Percentiles rank a stretch among this genome's conserved stretches.
Conservation (phyloP, 2,113 vertebrate species). For the Illadopsis cleaveri region DNA sequence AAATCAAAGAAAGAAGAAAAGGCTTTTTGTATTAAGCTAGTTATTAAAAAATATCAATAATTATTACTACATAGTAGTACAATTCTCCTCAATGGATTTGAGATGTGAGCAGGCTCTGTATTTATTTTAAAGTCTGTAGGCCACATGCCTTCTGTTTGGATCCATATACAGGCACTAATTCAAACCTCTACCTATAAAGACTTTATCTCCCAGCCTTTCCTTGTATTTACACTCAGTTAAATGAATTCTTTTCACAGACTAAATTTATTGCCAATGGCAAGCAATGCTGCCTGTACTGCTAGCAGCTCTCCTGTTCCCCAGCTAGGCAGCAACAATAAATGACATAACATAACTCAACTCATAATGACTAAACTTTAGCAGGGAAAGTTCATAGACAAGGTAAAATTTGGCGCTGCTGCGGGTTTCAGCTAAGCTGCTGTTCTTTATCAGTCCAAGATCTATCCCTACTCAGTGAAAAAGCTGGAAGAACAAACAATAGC, state of each 20-base stretch:
- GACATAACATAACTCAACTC: not conserved
- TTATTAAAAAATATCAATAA: not conserved
- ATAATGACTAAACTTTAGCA: not conserved
- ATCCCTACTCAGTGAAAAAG: not conserved
- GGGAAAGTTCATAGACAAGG: not conserved
- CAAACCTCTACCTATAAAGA: not conserved
- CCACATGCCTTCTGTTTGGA: not conserved
- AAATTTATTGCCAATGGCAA: not conserved
- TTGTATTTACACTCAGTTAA: not conserved
- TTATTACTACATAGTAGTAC: not conserved
- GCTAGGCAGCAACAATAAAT: not conserved
- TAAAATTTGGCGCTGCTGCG: not conserved
- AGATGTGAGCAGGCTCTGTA: not conserved
- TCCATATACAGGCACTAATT: not conserved
- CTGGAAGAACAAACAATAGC: not conserved
- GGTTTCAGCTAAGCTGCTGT: not conserved
- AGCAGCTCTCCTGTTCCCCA: not conserved
- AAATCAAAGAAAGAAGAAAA: not conserved
- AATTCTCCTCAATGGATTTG: not conserved
- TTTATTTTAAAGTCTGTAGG: not conserved
- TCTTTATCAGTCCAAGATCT: not conserved
- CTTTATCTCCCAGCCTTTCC: not conserved
- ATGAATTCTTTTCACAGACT: not conserved
- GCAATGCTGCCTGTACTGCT: not conserved
- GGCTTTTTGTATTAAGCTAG: not conserved